Evolutionary conservation across 2,888 invertebrate species (phyloP).

Genomic region (Dryomyza anilis): DNA sequence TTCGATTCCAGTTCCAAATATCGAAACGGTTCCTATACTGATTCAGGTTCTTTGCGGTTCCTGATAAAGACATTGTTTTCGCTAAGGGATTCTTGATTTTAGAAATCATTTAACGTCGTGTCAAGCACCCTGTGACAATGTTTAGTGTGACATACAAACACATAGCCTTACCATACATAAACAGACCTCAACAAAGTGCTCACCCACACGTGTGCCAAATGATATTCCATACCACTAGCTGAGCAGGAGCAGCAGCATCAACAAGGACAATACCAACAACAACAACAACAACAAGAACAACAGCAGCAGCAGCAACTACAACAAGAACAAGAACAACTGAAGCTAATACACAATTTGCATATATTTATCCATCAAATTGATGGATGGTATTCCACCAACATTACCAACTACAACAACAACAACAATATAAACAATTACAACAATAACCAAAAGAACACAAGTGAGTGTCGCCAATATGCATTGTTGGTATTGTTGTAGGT

Average conservation of each 20-base stretch:
- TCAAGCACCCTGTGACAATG: neutral
- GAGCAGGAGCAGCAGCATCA: too few relatives aligned
- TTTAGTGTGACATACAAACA: neutral
- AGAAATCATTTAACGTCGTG: neutral
- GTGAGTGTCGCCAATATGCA: constrained; percentile 1
- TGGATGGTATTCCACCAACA: constrained; percentile 57
- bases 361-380: constrained; percentile 62
- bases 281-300: constrained; percentile 1
- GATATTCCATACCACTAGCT: constrained; percentile 44
- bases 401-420: constrained; percentile 18
- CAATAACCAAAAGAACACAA: constrained; percentile 1
- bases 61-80: too few relatives aligned
- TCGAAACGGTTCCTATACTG: too few relatives aligned
- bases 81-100: neutral
- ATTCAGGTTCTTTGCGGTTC: too few relatives aligned
- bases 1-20: too few relatives aligned
- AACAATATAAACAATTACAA: constrained; percentile 25
- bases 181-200: constrained; percentile 36
- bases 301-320: constrained; percentile 19
- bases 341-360: constrained; percentile 61
- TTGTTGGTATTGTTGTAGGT: neutral
- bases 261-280: neutral
- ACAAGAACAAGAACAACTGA: constrained; percentile 47
- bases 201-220: constrained; percentile 52
- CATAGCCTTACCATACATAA: neutral